These are phyloP conservation scores for Phalacrocorax carbo DNA, from an alignment of 2,113 vertebrate species.

Conservation along the genomic window DNA sequence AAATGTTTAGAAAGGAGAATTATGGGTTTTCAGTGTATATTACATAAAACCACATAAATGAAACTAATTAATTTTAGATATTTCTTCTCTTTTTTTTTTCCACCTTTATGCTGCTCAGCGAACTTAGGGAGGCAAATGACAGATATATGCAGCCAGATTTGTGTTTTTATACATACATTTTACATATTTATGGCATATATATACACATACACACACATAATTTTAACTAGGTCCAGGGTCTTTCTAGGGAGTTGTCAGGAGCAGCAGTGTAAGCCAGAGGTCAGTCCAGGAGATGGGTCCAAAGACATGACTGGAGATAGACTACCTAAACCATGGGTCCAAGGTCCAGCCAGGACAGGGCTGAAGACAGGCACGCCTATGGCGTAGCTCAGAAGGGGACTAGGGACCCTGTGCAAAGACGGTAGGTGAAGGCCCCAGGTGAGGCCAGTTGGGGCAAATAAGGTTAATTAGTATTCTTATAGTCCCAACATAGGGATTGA, in stretches of 20 bases:
- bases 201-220: too few relatives aligned
- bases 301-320: background rate
- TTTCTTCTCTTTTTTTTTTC: fast-evolving
- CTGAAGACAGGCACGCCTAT: background rate
- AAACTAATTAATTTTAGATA: background rate
- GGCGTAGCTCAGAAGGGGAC: background rate
- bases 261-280: background rate
- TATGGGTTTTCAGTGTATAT: background rate
- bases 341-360: background rate
- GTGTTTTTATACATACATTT: background rate
- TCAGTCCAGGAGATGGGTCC: background rate
- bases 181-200: background rate
- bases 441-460: background rate
- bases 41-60: background rate
- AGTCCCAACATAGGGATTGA: background rate
- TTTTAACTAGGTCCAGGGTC: background rate
- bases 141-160: background rate
- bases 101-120: background rate
- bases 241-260: background rate
- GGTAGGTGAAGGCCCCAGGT: background rate
- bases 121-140: background rate
- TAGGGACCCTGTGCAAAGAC: background rate
- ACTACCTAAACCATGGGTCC: background rate
- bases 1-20: background rate
- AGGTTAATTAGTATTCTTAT: background rate